A percentile compares a stretch with the other conserved stretches of the same genome.
These are phyloP conservation scores for Tanypteryx hageni DNA, from an alignment of 2,888 invertebrate species.

Conservation along the genomic window DNA sequence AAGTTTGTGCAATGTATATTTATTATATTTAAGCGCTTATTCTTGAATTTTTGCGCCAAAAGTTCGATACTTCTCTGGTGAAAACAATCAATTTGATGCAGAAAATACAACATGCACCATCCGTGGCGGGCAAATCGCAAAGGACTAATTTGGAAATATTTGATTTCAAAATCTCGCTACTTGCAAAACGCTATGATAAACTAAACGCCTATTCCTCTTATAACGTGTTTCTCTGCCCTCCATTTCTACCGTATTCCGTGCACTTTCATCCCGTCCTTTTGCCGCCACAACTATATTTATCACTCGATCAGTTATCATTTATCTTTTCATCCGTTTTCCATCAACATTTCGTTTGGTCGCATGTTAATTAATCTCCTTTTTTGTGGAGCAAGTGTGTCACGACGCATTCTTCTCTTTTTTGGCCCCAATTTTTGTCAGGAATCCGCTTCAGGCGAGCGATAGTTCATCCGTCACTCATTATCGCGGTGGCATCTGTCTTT, in stretches of 20 bases:
- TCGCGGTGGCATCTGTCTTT: conserved; percentile 12
- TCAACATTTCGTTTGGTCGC: background rate
- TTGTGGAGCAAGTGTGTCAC: background rate
- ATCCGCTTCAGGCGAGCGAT: background rate
- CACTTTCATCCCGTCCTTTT: background rate
- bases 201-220: too few species aligned
- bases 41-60: too few species aligned
- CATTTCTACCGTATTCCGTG: background rate
- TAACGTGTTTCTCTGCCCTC: too few species aligned
- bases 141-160: too few species aligned
- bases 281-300: background rate
- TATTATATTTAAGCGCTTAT: too few species aligned
- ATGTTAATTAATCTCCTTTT: conserved; percentile 4
- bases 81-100: too few species aligned
- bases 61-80: too few species aligned
- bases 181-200: too few species aligned
- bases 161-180: too few species aligned
- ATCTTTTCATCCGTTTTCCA: background rate
- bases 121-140: too few species aligned
- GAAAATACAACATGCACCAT: too few species aligned
- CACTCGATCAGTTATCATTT: background rate
- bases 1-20: too few species aligned
- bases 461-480: conserved; percentile 41
- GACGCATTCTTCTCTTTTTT: background rate
- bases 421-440: background rate